A percentile compares a stretch with the other conserved stretches of the same genome.
These are phyloP conservation scores for Bellardia bayeri DNA, from an alignment of 2,888 invertebrate species.

Conservation along the genomic window DNA sequence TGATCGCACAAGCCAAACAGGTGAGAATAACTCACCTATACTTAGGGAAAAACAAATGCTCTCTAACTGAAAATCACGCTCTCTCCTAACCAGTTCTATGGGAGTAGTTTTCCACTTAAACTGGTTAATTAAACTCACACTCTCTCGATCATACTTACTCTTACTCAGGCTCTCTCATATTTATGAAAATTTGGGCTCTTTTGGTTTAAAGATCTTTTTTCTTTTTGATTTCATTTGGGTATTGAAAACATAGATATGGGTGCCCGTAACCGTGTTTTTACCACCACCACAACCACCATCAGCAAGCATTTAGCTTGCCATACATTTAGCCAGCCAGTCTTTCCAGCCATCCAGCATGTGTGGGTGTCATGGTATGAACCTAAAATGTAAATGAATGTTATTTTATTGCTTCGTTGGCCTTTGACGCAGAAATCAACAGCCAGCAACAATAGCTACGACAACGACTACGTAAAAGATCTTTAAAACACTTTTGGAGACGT, in stretches of 20 bases:
- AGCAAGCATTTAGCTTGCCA: constrained; percentile 1
- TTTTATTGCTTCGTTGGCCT: constrained; percentile 73
- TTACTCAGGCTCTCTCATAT: constrained; percentile 2
- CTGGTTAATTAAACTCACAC: constrained; percentile 59
- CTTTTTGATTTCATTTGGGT: constrained; percentile 23
- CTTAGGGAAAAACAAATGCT: background rate
- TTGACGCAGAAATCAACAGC: constrained; percentile 67
- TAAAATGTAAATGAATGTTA: constrained; percentile 73
- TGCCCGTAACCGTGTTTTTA: constrained; percentile 58
- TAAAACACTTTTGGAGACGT: constrained; percentile 16
- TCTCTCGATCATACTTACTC: constrained; percentile 15
- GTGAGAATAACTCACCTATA: constrained; percentile 56
- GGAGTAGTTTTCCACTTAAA: constrained; percentile 47
- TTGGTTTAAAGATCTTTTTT: constrained; percentile 34
- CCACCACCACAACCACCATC: constrained; percentile 33
- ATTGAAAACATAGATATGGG: constrained; percentile 47
- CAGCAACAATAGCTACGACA: constrained; percentile 31
- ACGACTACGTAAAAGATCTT: constrained; percentile 29
- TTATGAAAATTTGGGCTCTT: background rate
- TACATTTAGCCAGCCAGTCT: background rate
- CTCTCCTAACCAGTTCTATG: constrained; percentile 61
- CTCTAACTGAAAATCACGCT: background rate
- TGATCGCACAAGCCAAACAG: constrained; percentile 13
- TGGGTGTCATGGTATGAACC: constrained; percentile 73
- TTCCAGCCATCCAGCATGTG: constrained; percentile 61